Base-by-base conservation (phyloP, 2,797 vertebrate species). In the Pseudochirops cupreus region DNA sequence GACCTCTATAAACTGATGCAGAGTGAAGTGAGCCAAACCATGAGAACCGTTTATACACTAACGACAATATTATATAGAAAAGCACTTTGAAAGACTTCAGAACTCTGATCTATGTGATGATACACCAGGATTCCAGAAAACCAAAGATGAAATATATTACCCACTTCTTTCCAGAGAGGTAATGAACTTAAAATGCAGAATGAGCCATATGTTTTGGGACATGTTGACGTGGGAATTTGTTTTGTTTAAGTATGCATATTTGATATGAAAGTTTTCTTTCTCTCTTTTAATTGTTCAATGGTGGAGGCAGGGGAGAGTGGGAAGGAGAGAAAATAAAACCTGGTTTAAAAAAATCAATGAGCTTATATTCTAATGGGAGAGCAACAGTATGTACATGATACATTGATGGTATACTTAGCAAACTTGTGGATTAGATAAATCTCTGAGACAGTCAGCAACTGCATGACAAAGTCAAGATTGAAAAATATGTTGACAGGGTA, bases 221-320 rank as follows among this genome's bases (percentile, higher is more conserved):
- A 82, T 82, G 67, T 82, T 82, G 67, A 82, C 9, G n/a, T 82
- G 67, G 67, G 67, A 39, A 82, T 82, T 82, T 82, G 67, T 82
- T 82, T 82, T 82, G 67, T 82, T 39, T 82, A 82, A 82, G 67
- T 82, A 46, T 82, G 67, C 67, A 82, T 82, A 82, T 82, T 39
- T 82, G 31, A 62, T 24, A 82, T 82, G n/a, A 39, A 24, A 82
- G 67, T 82, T 46, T 46, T 82, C 67, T 74, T 39, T 82, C 6
- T 82, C 18, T 82, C n/a, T 82, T 29, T 82, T 82, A 82, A 82
- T 82, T 82, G 28, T 39, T 91, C 31, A 31, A 10, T 2, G 28
- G 58, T 59, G 18, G 1, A 7, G 56, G 29, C 10, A 26, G 94
- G 87, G 29, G 39, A 67, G 24, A 87, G 59, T n/a, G 9, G 74